These are phyloP conservation scores for Pao palembangensis DNA, from an alignment of 2,113 vertebrate genomes.

Conservation along the genomic window DNA sequence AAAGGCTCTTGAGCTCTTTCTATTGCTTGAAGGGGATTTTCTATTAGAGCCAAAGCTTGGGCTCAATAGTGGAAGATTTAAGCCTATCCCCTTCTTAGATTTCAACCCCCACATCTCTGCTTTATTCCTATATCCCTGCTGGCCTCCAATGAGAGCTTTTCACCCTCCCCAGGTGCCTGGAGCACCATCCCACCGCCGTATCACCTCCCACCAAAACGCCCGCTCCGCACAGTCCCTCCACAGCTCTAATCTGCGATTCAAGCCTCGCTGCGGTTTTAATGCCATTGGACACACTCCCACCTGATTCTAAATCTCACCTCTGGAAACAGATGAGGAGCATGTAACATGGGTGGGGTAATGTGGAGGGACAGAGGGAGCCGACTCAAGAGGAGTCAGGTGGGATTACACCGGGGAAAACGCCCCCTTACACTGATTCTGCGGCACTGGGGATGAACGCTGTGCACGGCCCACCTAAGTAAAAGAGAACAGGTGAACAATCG, in stretches of 20 bases:
- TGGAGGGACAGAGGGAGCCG: neutral
- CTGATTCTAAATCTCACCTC: conserved; percentile 56
- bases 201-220: conserved; percentile 58
- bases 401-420: conserved; percentile 47
- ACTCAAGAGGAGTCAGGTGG: conserved; percentile 26
- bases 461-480: conserved; percentile 48
- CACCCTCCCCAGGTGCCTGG: conserved; percentile 45
- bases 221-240: conserved; percentile 43
- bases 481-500: conserved; percentile 60
- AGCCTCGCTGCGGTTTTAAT: conserved; percentile 68
- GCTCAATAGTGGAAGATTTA: conserved; percentile 56
- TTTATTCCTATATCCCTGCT: conserved; percentile 52
- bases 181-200: conserved; percentile 47
- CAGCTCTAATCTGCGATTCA: conserved; percentile 62
- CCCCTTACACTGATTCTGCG: conserved; percentile 44
- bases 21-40: conserved; percentile 56
- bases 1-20: conserved; percentile 40
- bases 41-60: conserved; percentile 58
- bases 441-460: conserved; percentile 37
- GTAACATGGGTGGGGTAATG: conserved; percentile 54
- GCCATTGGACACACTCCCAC: conserved; percentile 74
- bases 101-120: conserved; percentile 53
- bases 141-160: conserved; percentile 58
- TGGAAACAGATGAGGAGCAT: conserved; percentile 58
- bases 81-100: conserved; percentile 54